Conservation (phyloP, 2,888 invertebrate genomes). For the Hofmannophila pseudospretella region DNA sequence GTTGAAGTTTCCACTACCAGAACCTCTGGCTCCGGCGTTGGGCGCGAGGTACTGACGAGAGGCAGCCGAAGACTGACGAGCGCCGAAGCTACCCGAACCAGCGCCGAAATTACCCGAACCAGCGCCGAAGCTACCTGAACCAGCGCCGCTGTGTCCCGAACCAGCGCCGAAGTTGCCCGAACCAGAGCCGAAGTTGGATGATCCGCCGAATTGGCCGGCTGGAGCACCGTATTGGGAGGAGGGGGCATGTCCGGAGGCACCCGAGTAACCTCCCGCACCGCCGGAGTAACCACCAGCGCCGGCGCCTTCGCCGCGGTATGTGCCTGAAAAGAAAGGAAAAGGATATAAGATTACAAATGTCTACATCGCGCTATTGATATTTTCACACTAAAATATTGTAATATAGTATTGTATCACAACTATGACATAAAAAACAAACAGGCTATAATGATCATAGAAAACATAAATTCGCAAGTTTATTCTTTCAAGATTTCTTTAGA, state of each 20-base stretch:
- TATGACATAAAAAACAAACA: too few relatives aligned
- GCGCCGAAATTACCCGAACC: conserved; percentile 12
- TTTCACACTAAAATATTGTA: too few relatives aligned
- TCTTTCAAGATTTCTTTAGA: too few relatives aligned
- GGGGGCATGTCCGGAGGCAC: conserved; percentile 23
- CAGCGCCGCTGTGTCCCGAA: conserved; percentile 3
- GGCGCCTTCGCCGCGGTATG: conserved; percentile 66
- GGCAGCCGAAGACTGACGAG: conserved; percentile 26
- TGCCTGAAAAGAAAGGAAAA: conserved; percentile 40
- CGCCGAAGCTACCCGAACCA: conserved; percentile 14
- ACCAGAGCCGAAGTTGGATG: conserved; percentile 15
- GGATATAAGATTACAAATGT: too few relatives aligned
- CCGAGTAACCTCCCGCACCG: conserved; percentile 21
- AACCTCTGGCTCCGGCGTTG: conserved; percentile 52
- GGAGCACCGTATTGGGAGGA: conserved; percentile 20
- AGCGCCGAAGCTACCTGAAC: conserved; percentile 17
- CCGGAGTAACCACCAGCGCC: conserved; percentile 29
- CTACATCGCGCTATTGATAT: too few relatives aligned
- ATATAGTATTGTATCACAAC: too few relatives aligned
- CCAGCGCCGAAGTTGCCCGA: conserved; percentile 17
- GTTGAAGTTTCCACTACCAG: conserved; percentile 67
- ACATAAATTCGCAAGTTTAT: too few relatives aligned
- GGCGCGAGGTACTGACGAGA: conserved; percentile 68
- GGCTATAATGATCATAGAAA: too few relatives aligned
- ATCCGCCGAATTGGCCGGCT: too few relatives aligned